Base-by-base conservation (phyloP, 1,140 invertebrate genomes). In the Conopomorpha cramerella region DNA sequence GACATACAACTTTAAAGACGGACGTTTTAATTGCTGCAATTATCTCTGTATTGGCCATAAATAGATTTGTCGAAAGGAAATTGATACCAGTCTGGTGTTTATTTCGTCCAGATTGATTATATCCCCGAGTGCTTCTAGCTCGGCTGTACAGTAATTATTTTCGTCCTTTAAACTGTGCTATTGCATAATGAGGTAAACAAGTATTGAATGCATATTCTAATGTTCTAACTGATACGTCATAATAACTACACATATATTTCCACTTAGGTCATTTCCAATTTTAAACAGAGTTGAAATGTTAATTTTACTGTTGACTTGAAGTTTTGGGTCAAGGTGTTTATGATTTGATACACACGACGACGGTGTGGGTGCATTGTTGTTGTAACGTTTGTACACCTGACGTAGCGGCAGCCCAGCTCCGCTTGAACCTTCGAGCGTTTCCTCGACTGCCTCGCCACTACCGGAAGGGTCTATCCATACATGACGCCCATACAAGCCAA, bases 381-480 rank as follows among this genome's bases (percentile, higher is more conserved):
- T 40, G 31, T 25, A 14, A 37, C 27, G 16, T 35, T 23, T 4
- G 4, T 23, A 23, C 10, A 23, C 10, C 10, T 23, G 19, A n/a
- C n/a, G n/a, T 23, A 23, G 19, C 4, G 19, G 19, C 4, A 23
- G 4, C 4, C 19, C 10, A 10, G 19, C 4, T 6, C 4, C 19
- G 4, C 19, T 23, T 23, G 19, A 23, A 10, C 4, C 10, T 23
- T n/a, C n/a, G n/a, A 23, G 19, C 19, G 19, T 23, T 23, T 35
- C n/a, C 17, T 19, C 27, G 6, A 12, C 16, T 12, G 16, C 19
- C 29, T 43, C 34, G 40, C 52, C 51, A 55, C 55, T 56, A 59
- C 51, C 68, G 65, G 67, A 70, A 66, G 55, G 54, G 53, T 42
- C 45, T 17, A 30, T 10, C 62, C 62, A 50, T 61, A 49, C 50